phyloP scores from a whole-genome alignment of 2,888 invertebrate species.

The Nudaria mundana region DNA sequence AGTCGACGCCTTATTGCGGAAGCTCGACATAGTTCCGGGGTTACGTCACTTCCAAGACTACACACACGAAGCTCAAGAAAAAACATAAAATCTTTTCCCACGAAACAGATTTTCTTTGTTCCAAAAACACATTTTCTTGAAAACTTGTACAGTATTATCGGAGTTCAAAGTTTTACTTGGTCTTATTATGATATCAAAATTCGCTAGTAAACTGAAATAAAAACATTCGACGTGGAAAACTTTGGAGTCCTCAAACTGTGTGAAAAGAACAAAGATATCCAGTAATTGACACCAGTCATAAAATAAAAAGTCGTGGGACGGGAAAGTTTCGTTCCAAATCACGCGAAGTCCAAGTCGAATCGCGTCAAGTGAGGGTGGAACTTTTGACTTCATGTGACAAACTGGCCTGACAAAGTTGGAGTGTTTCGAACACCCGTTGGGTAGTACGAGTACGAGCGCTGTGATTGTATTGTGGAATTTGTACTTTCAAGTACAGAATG shows the following conservation, averaged over 20 bases:
- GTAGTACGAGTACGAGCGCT: slow-evolving; percentile 20
- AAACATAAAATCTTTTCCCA: slow-evolving; percentile 13
- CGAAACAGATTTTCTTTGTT: slow-evolving; percentile 21
- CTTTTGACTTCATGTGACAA: slow-evolving; percentile 53
- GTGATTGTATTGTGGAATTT: slow-evolving; percentile 27
- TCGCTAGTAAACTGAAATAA: slow-evolving; percentile 27
- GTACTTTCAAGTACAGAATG: background rate
- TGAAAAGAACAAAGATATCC: slow-evolving; percentile 42
- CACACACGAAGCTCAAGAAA: slow-evolving; percentile 15
- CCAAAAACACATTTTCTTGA: slow-evolving; percentile 16
- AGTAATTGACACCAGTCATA: slow-evolving; percentile 54
- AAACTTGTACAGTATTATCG: slow-evolving; percentile 12
- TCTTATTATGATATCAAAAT: slow-evolving; percentile 32
- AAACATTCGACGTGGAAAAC: slow-evolving; percentile 26
- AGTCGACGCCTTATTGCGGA: slow-evolving; percentile 15
- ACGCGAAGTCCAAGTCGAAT: slow-evolving; percentile 34
- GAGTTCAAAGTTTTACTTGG: slow-evolving; percentile 13
- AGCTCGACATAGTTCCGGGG: slow-evolving; percentile 13
- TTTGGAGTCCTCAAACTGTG: slow-evolving; percentile 32
- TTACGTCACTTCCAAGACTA: slow-evolving; percentile 3
- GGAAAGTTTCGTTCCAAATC: slow-evolving; percentile 41
- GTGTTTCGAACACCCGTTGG: slow-evolving; percentile 34
- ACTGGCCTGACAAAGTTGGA: slow-evolving; percentile 42
- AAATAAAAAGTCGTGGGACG: slow-evolving; percentile 40
- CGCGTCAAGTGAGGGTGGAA: slow-evolving; percentile 39